Evolutionary conservation across 1,140 invertebrate genomes (phyloP).

Genomic region (Diprion similis): DNA sequence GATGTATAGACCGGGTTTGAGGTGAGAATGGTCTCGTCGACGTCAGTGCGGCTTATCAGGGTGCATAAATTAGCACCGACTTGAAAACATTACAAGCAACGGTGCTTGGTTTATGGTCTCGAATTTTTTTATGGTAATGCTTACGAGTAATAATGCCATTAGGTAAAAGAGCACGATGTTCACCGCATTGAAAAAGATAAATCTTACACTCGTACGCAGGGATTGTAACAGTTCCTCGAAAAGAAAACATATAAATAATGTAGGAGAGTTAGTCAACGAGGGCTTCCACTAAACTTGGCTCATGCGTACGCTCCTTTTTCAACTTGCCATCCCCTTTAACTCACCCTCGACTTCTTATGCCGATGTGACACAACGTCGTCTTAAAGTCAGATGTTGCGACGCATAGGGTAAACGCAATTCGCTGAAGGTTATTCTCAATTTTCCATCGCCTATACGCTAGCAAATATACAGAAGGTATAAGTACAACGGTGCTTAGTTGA

Average conservation of each 20-base stretch:
- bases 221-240: neutral
- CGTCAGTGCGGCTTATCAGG: too few relatives aligned
- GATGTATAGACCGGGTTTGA: too few relatives aligned
- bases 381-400: neutral
- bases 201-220: neutral
- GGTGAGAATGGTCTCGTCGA: too few relatives aligned
- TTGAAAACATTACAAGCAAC: too few relatives aligned
- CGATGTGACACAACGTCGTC: neutral
- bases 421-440: neutral
- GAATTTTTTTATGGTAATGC: neutral
- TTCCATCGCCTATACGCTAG: neutral
- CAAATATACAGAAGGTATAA: neutral
- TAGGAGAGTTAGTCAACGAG: neutral
- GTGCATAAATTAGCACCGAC: too few relatives aligned
- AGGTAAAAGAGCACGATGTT: neutral
- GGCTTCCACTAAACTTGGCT: neutral
- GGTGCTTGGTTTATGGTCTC: neutral
- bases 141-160: neutral
- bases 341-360: neutral
- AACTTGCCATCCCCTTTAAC: neutral
- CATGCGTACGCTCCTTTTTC: neutral
- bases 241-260: conserved; percentile 3
- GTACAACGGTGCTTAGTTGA: neutral
- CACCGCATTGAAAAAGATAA: neutral
- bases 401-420: neutral